Evolutionary conservation across 2,797 vertebrate species (phyloP).

Genomic region (Helicolenus hilgendorfi): DNA sequence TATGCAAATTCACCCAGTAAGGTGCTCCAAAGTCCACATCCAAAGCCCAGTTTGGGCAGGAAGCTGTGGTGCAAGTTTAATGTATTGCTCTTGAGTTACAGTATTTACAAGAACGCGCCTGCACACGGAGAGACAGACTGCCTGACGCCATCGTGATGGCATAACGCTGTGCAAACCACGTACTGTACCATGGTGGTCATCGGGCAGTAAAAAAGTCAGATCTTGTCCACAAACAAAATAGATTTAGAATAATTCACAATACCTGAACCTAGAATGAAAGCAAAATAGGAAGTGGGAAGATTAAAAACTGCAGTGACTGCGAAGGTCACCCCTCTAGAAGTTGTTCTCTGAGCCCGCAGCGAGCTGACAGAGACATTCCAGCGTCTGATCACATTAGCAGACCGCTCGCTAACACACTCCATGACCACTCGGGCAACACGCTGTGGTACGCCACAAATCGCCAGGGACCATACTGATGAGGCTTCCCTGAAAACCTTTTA

Average conservation of each 20-base stretch:
- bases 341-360: constrained; percentile 33
- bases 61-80: constrained; percentile 9
- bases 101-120: constrained; percentile 20
- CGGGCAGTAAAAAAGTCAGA: neutral
- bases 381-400: constrained; percentile 65
- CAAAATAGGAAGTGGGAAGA: neutral
- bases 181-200: neutral
- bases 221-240: neutral
- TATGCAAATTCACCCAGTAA: constrained; percentile 17
- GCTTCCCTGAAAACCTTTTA: constrained; percentile 30
- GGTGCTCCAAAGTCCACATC: constrained; percentile 20
- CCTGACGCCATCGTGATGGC: constrained; percentile 27
- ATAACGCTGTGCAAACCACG: constrained; percentile 12
- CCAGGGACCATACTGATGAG: constrained; percentile 24
- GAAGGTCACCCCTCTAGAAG: constrained; percentile 32
- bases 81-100: constrained; percentile 22
- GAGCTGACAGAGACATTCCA: constrained; percentile 64
- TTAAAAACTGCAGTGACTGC: neutral
- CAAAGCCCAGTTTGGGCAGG: neutral
- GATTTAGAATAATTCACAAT: constrained; percentile 2
- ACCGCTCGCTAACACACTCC: constrained; percentile 41
- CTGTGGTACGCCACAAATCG: constrained; percentile 52
- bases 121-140: constrained; percentile 47
- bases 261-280: constrained; percentile 1
- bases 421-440: constrained; percentile 44